phyloP scores from a whole-genome alignment of 2,113 vertebrate genomes.

The Archocentrus centrarchus region DNA sequence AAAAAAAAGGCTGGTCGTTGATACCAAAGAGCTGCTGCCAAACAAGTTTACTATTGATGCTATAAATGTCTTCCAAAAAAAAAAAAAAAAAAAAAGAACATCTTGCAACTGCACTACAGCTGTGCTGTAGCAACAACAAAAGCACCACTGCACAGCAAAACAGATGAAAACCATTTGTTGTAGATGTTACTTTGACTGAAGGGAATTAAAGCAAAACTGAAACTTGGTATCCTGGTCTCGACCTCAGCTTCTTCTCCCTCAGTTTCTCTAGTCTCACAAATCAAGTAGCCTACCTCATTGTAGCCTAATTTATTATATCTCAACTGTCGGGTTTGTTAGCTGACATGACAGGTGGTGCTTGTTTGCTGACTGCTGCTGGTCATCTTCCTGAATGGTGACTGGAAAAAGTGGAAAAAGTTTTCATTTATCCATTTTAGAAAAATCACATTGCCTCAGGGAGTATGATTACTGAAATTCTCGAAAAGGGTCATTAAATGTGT shows the following conservation, averaged over 20 bases:
- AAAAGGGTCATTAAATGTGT: background rate
- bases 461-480: background rate
- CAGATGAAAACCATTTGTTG: background rate
- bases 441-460: background rate
- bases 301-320: slow-evolving; percentile 54
- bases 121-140: background rate
- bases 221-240: background rate
- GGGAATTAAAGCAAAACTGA: background rate
- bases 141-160: background rate
- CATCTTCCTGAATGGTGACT: slow-evolving; percentile 32
- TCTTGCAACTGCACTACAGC: background rate
- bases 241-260: background rate
- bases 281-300: background rate
- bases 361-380: background rate
- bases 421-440: background rate
- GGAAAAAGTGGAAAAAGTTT: slow-evolving; percentile 45
- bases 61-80: background rate
- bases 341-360: background rate
- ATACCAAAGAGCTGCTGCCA: background rate
- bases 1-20: background rate
- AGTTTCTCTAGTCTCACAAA: background rate
- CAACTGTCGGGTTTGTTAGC: slow-evolving; percentile 18
- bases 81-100: background rate
- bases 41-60: background rate
- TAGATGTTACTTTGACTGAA: background rate